Evolutionary conservation across 2,797 vertebrate species (phyloP), one percentile per base, ranked within the genome.

Genomic region (Macropodus opercularis): DNA sequence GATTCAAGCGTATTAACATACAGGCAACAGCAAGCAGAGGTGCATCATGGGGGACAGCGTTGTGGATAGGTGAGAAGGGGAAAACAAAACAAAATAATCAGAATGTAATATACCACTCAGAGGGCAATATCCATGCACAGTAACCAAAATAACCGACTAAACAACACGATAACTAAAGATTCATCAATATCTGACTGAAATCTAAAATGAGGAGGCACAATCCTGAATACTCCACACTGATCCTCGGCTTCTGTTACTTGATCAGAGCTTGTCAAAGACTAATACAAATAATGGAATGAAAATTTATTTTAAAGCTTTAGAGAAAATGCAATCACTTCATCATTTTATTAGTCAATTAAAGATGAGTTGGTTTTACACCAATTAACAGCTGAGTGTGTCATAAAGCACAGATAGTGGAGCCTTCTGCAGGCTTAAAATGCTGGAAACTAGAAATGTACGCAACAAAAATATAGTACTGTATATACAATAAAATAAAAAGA

Each of bases 1-100:
- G 96, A 95, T 95, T 99, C 97, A 99, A 99, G 98, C 97, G 97
- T 98, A 98, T 98, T 99, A 99, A 99, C 98, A 99, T 98, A 99
- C 96, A 98, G 97, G 97, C 98, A 98, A 98, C 97, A 98, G 98
- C 98, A 99, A 98, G 96, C 96, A 97, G 95, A 98, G 95, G 96
- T 97, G 96, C 96, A 96, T 96, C 96, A 98, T 98, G 96, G 96
- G 94, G 95, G 94, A 96, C 95, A 95, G 96, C 96, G 94, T 96
- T 98, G 96, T 96, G 95, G 95, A 94, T 95, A 96, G 95, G 95
- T 97, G 96, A 96, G 95, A 96, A 94, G 94, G 95, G 95, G 94
- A 94, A 96, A 96, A 89, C 82, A 91, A 87, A 90, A 90, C 80
- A 91, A 93, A 90, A 91, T 94, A 97, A 95, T 94, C 95, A 96